phyloP scores from a whole-genome alignment of 2,797 vertebrate species.

The Mareca strepera region DNA sequence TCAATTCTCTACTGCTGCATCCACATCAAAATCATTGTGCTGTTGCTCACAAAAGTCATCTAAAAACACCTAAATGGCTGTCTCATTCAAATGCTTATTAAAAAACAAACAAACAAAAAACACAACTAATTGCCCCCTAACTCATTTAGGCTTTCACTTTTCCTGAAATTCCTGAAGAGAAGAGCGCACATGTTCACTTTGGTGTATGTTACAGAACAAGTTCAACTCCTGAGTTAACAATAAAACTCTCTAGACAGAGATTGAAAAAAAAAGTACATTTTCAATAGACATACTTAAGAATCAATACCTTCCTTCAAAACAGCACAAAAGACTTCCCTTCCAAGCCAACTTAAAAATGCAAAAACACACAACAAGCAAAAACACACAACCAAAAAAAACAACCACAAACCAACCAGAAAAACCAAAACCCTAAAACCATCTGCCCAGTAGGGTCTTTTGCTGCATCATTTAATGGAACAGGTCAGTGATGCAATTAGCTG shows the following conservation, averaged over 20 bases:
- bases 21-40: background rate
- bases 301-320: background rate
- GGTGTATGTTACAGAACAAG: background rate
- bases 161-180: background rate
- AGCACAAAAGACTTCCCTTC: background rate
- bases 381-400: background rate
- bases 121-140: rapidly evolving
- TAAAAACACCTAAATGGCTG: background rate
- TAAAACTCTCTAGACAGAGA: background rate
- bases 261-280: background rate
- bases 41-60: background rate
- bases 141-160: rapidly evolving
- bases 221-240: background rate
- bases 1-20: background rate
- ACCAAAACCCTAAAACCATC: background rate
- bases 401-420: no score
- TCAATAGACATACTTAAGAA: background rate
- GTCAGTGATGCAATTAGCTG: background rate
- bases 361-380: no score
- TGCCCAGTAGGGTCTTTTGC: background rate
- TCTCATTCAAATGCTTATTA: background rate
- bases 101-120: background rate
- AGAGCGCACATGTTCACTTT: background rate
- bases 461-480: background rate
- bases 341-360: background rate